A percentile compares a stretch with the other conserved stretches of the same genome.
Evolutionary conservation across 2,888 invertebrate genomes (phyloP).

Genomic region (Epicampocera succincta): DNA sequence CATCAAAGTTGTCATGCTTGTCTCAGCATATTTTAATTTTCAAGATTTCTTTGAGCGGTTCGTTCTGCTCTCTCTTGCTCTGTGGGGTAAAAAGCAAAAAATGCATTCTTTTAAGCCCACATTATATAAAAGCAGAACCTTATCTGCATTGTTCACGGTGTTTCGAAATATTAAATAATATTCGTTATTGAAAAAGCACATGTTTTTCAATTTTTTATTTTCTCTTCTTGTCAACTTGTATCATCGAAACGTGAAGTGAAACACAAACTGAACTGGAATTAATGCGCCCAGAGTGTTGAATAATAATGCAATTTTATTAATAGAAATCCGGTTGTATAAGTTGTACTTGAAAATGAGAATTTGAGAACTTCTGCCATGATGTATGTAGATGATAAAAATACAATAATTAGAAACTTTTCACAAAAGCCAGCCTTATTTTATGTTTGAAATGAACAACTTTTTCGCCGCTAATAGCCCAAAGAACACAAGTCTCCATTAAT

Average conservation of each 20-base stretch:
- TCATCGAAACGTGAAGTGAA: conserved; percentile 15
- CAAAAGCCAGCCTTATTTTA: no score
- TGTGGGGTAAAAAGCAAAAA: conserved; percentile 31
- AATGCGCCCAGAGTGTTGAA: background rate
- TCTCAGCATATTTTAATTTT: conserved; percentile 31
- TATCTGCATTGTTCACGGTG: conserved; percentile 33
- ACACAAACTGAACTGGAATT: conserved; percentile 10
- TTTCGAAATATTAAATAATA: conserved; percentile 48
- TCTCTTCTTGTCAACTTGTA: background rate
- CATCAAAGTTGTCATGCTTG: conserved; percentile 45
- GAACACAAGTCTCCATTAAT: no score
- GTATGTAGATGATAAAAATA: background rate
- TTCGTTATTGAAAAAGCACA: conserved; percentile 27
- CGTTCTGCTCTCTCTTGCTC: conserved; percentile 2
- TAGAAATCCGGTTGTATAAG: conserved; percentile 28
- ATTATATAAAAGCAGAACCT: conserved; percentile 33
- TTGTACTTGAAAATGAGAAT: background rate
- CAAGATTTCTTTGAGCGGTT: background rate
- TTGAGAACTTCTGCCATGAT: background rate
- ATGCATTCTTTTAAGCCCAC: conserved; percentile 36
- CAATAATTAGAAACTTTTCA: background rate
- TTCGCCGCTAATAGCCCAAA: no score
- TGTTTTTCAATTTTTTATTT: conserved; percentile 9
- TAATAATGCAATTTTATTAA: conserved; percentile 14
- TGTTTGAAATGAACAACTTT: no score